These are phyloP conservation scores for Mionectes macconnelli DNA, from an alignment of 2,113 vertebrate genomes.

Conservation along the genomic window DNA sequence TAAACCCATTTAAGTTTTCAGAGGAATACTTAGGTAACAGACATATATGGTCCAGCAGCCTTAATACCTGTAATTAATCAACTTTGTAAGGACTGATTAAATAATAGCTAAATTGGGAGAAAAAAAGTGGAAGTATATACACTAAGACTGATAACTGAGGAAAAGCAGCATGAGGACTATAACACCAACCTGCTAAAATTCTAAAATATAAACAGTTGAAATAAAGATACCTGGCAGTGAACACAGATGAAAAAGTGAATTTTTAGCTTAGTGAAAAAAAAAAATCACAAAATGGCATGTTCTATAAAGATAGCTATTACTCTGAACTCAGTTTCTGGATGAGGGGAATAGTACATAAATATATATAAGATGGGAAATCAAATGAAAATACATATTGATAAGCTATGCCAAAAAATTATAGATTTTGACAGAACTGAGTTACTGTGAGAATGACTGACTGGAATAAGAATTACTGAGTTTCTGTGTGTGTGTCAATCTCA, in stretches of 20 bases:
- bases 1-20: neutral
- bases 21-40: neutral
- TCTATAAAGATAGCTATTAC: neutral
- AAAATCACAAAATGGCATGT: neutral
- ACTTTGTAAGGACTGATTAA: neutral
- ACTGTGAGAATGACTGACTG: neutral
- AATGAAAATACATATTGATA: neutral
- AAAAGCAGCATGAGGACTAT: neutral
- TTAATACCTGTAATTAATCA: neutral
- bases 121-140: neutral
- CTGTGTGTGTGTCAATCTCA: neutral
- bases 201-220: neutral
- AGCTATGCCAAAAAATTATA: neutral
- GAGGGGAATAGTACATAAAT: neutral
- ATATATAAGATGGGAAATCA: neutral
- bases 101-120: neutral
- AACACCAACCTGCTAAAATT: neutral
- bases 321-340: conserved; percentile 3
- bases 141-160: neutral
- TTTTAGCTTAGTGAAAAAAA: neutral
- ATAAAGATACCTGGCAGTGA: neutral
- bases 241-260: neutral
- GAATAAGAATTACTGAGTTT: conserved; percentile 1
- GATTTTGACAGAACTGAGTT: neutral
- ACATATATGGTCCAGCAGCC: neutral